Evolutionary conservation across 2,113 vertebrate species (phyloP).

Genomic region (Megalops atlanticus): DNA sequence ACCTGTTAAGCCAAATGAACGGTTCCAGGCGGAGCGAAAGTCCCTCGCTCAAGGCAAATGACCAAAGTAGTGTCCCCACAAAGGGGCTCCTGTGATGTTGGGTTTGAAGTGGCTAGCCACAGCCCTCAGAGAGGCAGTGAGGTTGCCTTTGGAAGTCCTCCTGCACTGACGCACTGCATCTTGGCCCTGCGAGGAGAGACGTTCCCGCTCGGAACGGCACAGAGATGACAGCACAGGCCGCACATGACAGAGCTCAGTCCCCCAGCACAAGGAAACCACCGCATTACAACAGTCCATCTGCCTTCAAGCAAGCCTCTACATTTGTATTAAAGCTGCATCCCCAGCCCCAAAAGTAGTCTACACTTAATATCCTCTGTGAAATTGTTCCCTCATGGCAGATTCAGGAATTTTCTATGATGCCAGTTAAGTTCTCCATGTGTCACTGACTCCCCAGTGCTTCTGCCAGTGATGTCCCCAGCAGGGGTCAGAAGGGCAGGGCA

Average conservation of each 20-base stretch:
- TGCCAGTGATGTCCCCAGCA: conserved; percentile 16
- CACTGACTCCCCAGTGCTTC: too few species aligned
- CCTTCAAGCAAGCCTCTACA: neutral
- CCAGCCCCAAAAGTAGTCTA: neutral
- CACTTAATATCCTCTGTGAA: neutral
- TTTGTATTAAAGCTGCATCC: neutral
- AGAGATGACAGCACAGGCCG: neutral
- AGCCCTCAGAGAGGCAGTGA: conserved; percentile 23
- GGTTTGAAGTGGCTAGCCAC: conserved; percentile 43
- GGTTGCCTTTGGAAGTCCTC: conserved; percentile 26
- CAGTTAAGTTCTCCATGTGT: neutral
- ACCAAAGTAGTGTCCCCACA: conserved; percentile 34
- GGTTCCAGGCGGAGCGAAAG: neutral
- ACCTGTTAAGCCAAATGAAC: conserved; percentile 12
- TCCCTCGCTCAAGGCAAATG: conserved; percentile 28
- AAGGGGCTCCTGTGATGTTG: conserved; percentile 41
- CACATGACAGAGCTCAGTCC: neutral
- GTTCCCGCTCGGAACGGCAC: neutral
- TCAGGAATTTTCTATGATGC: neutral
- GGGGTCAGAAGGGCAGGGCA: neutral
- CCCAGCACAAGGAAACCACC: too few species aligned
- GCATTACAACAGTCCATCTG: neutral
- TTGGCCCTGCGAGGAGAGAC: neutral
- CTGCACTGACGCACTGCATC: neutral
- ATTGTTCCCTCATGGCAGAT: neutral